phyloP scores from a whole-genome alignment of 1,140 invertebrate genomes.

The Achroia grisella region DNA sequence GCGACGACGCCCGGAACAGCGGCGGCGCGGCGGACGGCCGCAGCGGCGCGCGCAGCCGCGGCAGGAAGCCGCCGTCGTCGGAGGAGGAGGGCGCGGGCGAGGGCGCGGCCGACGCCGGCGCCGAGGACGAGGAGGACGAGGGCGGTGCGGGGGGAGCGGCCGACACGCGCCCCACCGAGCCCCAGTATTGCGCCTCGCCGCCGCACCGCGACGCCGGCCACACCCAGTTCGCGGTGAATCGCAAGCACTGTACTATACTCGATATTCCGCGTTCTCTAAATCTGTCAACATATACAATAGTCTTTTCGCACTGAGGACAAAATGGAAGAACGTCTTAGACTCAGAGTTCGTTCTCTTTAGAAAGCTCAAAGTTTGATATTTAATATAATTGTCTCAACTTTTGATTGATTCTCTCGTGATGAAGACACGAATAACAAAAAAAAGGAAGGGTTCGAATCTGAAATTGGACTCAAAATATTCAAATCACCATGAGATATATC shows the following conservation, averaged over 20 bases:
- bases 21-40: constrained; percentile 80
- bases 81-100: constrained; percentile 73
- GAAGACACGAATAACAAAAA: too few relatives aligned
- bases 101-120: constrained; percentile 81
- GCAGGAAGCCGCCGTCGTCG: constrained; percentile 88
- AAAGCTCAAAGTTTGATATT: too few relatives aligned
- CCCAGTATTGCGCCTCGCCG: constrained; percentile 55
- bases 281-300: constrained; percentile 70
- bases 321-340: too few relatives aligned
- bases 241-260: constrained; percentile 84
- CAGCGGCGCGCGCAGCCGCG: constrained; percentile 77
- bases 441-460: background rate
- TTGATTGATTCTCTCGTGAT: too few relatives aligned
- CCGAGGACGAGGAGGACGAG: constrained; percentile 80
- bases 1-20: constrained; percentile 71
- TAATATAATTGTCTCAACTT: too few relatives aligned
- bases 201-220: constrained; percentile 80
- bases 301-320: too few relatives aligned
- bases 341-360: too few relatives aligned
- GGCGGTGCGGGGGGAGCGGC: constrained; percentile 71
- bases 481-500: background rate
- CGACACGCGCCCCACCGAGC: constrained; percentile 22
- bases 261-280: constrained; percentile 95
- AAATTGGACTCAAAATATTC: background rate
- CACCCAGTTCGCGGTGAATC: constrained; percentile 79